phyloP scores from a whole-genome alignment of 1,140 invertebrate genomes.

The Cotesia glomerata region DNA sequence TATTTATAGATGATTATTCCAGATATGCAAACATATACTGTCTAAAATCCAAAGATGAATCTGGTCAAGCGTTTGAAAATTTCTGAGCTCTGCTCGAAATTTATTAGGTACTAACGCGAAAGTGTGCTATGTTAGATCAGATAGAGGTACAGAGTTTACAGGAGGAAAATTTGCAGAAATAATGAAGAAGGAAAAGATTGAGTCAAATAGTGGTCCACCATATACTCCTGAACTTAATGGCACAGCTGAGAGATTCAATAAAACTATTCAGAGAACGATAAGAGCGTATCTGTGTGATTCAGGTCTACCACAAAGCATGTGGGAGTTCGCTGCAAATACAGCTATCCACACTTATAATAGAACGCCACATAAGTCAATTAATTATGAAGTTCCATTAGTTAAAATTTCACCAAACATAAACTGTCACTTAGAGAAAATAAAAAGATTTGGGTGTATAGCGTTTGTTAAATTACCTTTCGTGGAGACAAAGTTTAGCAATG shows the following conservation, averaged over 20 bases:
- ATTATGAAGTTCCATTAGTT: neutral
- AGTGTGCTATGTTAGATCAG: constrained; percentile 22
- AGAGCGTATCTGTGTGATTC: constrained; percentile 44
- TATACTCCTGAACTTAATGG: constrained; percentile 26
- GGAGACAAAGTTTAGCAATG: constrained; percentile 19
- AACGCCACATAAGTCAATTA: constrained; percentile 14
- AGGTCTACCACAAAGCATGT: constrained; percentile 40
- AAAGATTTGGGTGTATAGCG: constrained; percentile 21
- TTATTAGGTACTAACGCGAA: constrained; percentile 20
- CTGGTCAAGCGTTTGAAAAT: neutral
- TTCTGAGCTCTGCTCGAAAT: neutral
- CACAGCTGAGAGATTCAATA: neutral
- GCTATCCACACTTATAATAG: constrained; percentile 35
- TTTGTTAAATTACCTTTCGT: constrained; percentile 19
- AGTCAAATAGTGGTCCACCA: constrained; percentile 7
- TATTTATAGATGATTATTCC: neutral
- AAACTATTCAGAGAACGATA: constrained; percentile 41
- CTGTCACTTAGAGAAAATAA: constrained; percentile 22
- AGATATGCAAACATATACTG: too few relatives aligned
- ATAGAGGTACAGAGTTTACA: constrained; percentile 21
- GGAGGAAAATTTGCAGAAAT: constrained; percentile 17
- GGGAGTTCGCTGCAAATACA: constrained; percentile 44
- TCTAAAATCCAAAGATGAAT: neutral
- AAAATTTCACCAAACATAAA: constrained; percentile 11
- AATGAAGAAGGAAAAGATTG: constrained; percentile 2